phyloP scores from a whole-genome alignment of 2,797 vertebrate species.

The Acanthurus leucopareius region DNA sequence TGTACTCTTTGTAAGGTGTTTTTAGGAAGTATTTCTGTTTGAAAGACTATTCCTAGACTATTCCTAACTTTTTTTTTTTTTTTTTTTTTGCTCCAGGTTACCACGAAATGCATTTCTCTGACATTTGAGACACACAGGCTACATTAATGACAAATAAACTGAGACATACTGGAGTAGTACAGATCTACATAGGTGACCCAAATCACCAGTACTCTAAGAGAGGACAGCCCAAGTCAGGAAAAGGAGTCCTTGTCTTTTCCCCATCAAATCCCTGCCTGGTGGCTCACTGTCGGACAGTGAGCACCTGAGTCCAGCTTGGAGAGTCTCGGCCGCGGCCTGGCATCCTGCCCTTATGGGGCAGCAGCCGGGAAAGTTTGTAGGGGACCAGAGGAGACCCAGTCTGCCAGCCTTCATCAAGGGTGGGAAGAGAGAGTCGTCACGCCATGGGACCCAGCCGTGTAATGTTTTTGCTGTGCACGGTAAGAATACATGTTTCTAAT shows the following conservation, averaged over 20 bases:
- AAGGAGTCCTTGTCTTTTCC: slow-evolving; percentile 47
- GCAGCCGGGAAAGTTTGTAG: slow-evolving; percentile 99
- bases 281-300: slow-evolving; percentile 53
- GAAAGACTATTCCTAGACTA: not conserved
- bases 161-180: slow-evolving; percentile 61
- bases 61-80: not conserved
- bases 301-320: slow-evolving; percentile 76
- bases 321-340: slow-evolving; percentile 86
- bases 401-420: slow-evolving; percentile 97
- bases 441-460: slow-evolving; percentile 91
- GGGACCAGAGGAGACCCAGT: slow-evolving; percentile 98
- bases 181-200: slow-evolving; percentile 51
- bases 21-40: not conserved
- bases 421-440: slow-evolving; percentile 91
- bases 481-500: slow-evolving; percentile 81
- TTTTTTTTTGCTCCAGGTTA: slow-evolving; percentile 43
- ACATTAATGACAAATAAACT: slow-evolving; percentile 75
- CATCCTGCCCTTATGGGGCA: slow-evolving; percentile 97
- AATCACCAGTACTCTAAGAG: slow-evolving; percentile 48
- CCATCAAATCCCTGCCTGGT: slow-evolving; percentile 26
- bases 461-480: slow-evolving; percentile 97
- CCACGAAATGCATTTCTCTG: slow-evolving; percentile 43
- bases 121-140: slow-evolving; percentile 48
- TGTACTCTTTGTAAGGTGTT: not conserved
- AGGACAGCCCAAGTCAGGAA: slow-evolving; percentile 55